Percentiles rank a stretch among this genome's conserved stretches.
These are phyloP conservation scores for Peromyscus eremicus DNA, from an alignment of 2,797 vertebrate species.

Conservation along the genomic window DNA sequence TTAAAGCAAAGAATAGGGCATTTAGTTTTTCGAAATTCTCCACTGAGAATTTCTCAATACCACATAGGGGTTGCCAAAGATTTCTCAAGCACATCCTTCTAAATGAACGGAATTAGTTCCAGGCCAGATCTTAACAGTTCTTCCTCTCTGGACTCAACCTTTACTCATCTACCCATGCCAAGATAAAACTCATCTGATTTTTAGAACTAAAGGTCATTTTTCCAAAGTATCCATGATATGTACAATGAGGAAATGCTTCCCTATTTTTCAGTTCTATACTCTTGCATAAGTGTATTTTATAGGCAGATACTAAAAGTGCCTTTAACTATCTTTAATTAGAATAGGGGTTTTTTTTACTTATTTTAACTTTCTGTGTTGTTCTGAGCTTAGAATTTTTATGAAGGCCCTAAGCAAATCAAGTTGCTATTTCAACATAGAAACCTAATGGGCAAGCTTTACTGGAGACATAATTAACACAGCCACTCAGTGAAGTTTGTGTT, in stretches of 20 bases:
- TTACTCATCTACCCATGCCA: background rate
- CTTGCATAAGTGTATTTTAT: background rate
- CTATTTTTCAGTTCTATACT: background rate
- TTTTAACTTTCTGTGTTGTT: constrained; percentile 3
- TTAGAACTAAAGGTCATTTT: constrained; percentile 61
- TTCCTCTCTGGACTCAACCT: constrained; percentile 23
- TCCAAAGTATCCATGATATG: constrained; percentile 17
- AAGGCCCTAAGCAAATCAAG: background rate
- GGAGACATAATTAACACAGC: background rate
- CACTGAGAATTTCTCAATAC: constrained; percentile 47
- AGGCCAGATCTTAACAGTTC: constrained; percentile 31
- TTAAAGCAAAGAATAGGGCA: background rate
- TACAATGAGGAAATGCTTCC: background rate
- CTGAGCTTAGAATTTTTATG: background rate
- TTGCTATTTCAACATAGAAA: background rate
- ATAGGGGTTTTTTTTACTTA: background rate
- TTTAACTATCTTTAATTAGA: constrained; percentile 2
- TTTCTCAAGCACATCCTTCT: constrained; percentile 36
- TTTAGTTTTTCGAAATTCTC: constrained; percentile 52
- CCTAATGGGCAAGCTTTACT: background rate
- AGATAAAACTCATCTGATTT: constrained; percentile 62
- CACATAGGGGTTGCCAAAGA: background rate
- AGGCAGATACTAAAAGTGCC: background rate
- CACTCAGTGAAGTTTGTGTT: background rate
- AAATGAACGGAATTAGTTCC: background rate